Base-by-base conservation (phyloP, 2,888 invertebrate genomes). In the Hartigia nigra region DNA sequence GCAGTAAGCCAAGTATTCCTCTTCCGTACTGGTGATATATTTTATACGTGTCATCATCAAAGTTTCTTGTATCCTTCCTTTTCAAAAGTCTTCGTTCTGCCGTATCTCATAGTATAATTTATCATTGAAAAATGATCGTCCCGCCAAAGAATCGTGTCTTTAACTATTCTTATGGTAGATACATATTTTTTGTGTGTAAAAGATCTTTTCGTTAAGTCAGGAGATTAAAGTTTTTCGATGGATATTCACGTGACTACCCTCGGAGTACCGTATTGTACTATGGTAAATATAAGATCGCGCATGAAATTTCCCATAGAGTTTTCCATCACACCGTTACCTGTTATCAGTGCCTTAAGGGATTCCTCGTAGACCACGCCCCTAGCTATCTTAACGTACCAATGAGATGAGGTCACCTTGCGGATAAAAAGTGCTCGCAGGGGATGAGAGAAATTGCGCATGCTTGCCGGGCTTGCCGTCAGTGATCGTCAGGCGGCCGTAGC, bases 361-460 rank as follows among this genome's bases (percentile, higher is more conserved):
- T 39, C 55, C 55, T 55, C 9, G 55, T 55, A 55, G 23, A 55
- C 55, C 55, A 55, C 55, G 55, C 55, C 55, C 23, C 55, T 23
- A 55, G 23, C 23, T 23, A 55, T 55, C 23, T 5, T 55, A 55
- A 55, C 55, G 55, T 55, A n/a, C 55, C 55, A 55, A 55, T 55
- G 55, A 55, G 55, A 55, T 23, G 55, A 74, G 74, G 78, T 72
- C 78, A 75, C 70, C 76, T 69, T 39, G 74, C 69, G 76, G 80
- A 80, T 39, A 80, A 80, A 84, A 82, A 82, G 82, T 83, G 83
- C 79, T 79, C 84, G 78, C 82, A 86, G 83, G 86, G 86, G 84
- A 84, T 86, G 85, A 77, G 80, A 79, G 81, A 77, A 74, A 78
- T 70, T 74, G 85, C 86, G 86, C 86, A 86, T 87, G 86, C 85